phyloP scores from a whole-genome alignment of 2,113 vertebrate genomes.

The Xenopus tropicalis region DNA sequence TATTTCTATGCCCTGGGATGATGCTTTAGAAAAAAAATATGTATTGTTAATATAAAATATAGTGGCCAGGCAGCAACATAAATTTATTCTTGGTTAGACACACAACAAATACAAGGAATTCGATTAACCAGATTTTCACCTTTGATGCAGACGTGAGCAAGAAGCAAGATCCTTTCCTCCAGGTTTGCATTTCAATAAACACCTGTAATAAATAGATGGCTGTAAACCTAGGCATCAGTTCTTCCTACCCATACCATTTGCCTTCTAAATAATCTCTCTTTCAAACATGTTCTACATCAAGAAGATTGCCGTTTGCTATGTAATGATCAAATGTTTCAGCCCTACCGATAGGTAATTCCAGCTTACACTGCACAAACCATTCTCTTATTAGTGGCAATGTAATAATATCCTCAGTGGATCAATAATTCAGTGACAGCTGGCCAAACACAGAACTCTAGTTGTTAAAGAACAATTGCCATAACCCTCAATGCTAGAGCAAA shows the following conservation, averaged over 20 bases:
- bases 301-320: not conserved
- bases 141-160: constrained; percentile 29
- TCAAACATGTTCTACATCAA: constrained; percentile 1
- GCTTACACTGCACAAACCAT: no score
- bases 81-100: constrained; percentile 32
- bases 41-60: constrained; percentile 42
- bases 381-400: no score
- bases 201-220: constrained; percentile 20
- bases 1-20: not conserved
- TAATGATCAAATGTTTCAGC: no score
- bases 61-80: constrained; percentile 13
- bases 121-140: constrained; percentile 25
- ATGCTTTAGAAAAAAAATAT: constrained; percentile 19
- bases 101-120: constrained; percentile 30
- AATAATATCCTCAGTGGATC: no score
- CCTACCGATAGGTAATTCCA: no score
- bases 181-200: constrained; percentile 16
- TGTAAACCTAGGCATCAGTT: constrained; percentile 14
- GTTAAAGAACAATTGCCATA: no score
- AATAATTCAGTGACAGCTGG: no score
- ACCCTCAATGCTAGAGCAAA: no score
- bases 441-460: no score
- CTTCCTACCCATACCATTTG: not conserved
- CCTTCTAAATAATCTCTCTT: constrained; percentile 24
- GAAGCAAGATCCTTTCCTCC: constrained; percentile 3